A percentile compares a stretch with the other conserved stretches of the same genome.
Evolutionary conservation across 2,888 invertebrate genomes (phyloP).

Genomic region (Temnothorax unifasciatus): DNA sequence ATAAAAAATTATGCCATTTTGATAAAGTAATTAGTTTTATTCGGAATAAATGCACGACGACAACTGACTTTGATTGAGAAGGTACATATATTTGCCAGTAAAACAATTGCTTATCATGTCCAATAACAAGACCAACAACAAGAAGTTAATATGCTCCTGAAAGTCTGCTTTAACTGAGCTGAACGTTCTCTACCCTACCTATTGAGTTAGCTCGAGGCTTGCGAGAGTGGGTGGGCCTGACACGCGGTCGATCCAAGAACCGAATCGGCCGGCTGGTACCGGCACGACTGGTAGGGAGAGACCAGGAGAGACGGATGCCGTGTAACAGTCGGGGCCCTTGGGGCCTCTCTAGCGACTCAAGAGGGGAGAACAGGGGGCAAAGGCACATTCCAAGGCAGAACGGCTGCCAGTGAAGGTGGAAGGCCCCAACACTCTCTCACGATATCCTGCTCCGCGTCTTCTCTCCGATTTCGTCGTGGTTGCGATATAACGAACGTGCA

Average conservation of each 20-base stretch:
- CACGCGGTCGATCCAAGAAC: constrained; percentile 62
- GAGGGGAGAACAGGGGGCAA: constrained; percentile 79
- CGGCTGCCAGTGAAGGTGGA: constrained; percentile 83
- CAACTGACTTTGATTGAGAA: neutral
- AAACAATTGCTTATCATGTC: neutral
- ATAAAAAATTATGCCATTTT: neutral
- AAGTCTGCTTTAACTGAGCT: constrained; percentile 21
- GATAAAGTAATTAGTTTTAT: neutral
- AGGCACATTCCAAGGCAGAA: constrained; percentile 84
- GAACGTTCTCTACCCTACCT: constrained; percentile 68
- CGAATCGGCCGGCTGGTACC: constrained; percentile 65
- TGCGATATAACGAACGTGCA: neutral
- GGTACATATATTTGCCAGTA: neutral
- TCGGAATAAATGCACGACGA: neutral
- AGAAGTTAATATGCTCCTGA: constrained; percentile 40
- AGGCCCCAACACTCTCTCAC: constrained; percentile 75
- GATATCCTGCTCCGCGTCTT: constrained; percentile 67
- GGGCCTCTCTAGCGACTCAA: constrained; percentile 64
- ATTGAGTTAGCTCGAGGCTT: constrained; percentile 55
- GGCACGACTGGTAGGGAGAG: constrained; percentile 49
- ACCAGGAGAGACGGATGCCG: constrained; percentile 53
- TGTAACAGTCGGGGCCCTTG: constrained; percentile 68
- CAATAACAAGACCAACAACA: neutral
- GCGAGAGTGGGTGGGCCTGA: constrained; percentile 71
- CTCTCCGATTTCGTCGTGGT: constrained; percentile 48